These are phyloP conservation scores for Palythoa grandis DNA, from an alignment of 92 coral and sea anemone species.

Conservation along the genomic window DNA sequence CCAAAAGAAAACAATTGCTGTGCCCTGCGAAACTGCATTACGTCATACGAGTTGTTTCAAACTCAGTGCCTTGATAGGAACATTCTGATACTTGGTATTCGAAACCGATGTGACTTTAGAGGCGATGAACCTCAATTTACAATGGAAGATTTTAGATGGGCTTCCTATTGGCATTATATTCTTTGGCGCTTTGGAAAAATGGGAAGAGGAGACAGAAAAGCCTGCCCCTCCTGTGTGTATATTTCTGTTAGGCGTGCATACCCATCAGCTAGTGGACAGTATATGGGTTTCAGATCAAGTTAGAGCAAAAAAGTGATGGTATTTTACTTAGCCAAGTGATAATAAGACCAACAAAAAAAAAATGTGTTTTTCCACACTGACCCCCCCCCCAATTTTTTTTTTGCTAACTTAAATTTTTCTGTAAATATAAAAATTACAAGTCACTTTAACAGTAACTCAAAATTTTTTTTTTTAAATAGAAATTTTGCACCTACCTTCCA, in stretches of 20 bases:
- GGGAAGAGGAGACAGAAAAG: constrained; percentile 1
- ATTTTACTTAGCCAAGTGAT: too few species aligned
- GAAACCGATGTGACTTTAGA: not conserved
- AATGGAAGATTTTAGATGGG: constrained; percentile 9
- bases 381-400: too few species aligned
- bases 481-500: too few species aligned
- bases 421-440: too few species aligned
- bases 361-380: too few species aligned
- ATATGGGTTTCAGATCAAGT: constrained; percentile 17
- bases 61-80: constrained; percentile 14
- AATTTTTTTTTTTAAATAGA: too few species aligned
- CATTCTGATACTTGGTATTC: constrained; percentile 3
- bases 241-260: constrained; percentile 6
- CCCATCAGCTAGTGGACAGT: constrained; percentile 19
- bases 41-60: constrained; percentile 8
- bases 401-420: too few species aligned
- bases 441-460: too few species aligned
- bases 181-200: not conserved
- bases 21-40: constrained; percentile 17
- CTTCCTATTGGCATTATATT: not conserved
- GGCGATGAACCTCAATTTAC: not conserved
- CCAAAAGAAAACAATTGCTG: constrained; percentile 16
- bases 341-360: too few species aligned
- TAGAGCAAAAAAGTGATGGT: too few species aligned
- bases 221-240: not conserved